Evolutionary conservation across 2,888 invertebrate species (phyloP).

Genomic region (Ophioninae sp.): DNA sequence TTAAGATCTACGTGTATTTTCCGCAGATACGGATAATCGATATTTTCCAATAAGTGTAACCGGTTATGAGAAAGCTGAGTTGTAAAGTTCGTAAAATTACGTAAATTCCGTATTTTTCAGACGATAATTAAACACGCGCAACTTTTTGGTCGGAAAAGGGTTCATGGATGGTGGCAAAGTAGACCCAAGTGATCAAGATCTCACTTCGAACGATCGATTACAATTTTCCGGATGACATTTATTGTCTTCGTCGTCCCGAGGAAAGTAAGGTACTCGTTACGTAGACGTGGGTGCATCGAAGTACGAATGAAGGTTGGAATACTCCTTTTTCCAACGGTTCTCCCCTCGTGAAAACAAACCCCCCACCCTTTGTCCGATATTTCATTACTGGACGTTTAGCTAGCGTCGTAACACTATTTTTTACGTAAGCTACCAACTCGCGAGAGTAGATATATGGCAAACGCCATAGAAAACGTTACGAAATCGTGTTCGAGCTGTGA

Average conservation of each 20-base stretch:
- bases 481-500: not conserved
- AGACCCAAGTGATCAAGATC: not conserved
- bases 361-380: constrained; percentile 1
- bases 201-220: not conserved
- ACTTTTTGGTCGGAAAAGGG: not conserved
- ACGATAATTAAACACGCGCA: not conserved
- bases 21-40: no score
- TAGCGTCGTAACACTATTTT: constrained; percentile 30
- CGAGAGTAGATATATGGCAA: constrained; percentile 2
- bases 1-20: no score
- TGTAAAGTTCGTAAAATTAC: no score
- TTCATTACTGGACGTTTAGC: constrained; percentile 41
- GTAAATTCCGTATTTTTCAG: not conserved
- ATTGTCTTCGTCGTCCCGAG: not conserved
- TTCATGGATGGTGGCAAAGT: not conserved
- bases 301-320: constrained; percentile 26
- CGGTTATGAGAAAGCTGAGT: no score
- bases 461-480: not conserved
- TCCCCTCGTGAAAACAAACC: not conserved
- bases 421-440: constrained; percentile 46
- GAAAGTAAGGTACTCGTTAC: not conserved
- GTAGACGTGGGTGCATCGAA: not conserved
- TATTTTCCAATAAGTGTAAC: no score
- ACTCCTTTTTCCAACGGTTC: not conserved
- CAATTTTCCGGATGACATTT: not conserved